These are phyloP conservation scores for western clawed frog (Xenopus tropicalis) DNA, from an alignment of 2,113 vertebrate genomes.

Conservation along the genomic window UCB_Xtro_10.0 CM004450.2:55684501-55685000, in stretches of 20 bases:
- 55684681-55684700: not conserved
- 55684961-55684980: no score
- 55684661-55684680: not conserved
- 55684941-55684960: no score
- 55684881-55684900: not conserved
- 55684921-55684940: not conserved
- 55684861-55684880: conserved; percentile 18
- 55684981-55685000: no score
- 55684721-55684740: conserved; percentile 16
- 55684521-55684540: no score
- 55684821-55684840: not conserved
- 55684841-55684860: not conserved
- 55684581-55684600: no score
- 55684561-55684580: no score
- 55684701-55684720: conserved; percentile 23
- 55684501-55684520: no score
- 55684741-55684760: conserved; percentile 16
- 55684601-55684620: no score
- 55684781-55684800: conserved; percentile 8
- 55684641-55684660: conserved; percentile 7
- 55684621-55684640: not conserved
- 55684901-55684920: not conserved
- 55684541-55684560: no score
- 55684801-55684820: conserved; percentile 3
- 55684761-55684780: conserved; percentile 11